Conservation (phyloP, 1,140 invertebrate species). For the Pararge aegeria region DNA sequence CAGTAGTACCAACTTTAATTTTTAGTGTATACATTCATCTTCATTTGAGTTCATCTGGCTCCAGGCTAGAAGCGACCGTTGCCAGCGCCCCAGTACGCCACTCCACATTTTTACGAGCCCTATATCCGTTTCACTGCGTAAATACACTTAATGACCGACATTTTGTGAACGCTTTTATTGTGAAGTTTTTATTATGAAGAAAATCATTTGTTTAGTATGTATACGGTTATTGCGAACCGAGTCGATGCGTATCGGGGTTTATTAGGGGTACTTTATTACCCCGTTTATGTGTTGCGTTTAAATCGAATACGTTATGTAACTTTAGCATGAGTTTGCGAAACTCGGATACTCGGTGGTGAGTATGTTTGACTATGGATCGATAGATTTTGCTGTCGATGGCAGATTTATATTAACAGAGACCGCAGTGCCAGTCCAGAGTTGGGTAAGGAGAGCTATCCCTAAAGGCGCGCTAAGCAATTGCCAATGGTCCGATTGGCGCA, state of each 20-base stretch:
- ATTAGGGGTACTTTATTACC: conserved; percentile 66
- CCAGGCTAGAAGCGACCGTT: conserved; percentile 23
- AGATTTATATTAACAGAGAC: no score
- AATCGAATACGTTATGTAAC: conserved; percentile 38
- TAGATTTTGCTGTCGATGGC: no score
- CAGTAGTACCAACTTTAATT: no score
- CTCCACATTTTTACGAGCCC: conserved; percentile 67
- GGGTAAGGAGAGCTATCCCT: no score
- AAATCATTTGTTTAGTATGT: conserved; percentile 74
- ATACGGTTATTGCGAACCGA: conserved; percentile 65
- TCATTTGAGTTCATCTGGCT: conserved; percentile 46
- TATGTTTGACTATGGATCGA: no score
- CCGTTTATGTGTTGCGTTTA: conserved; percentile 53
- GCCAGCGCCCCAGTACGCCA: conserved; percentile 71
- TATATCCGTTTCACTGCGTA: conserved; percentile 73
- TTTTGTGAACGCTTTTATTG: conserved; percentile 73
- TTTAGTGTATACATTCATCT: no score
- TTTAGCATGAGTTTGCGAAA: not conserved
- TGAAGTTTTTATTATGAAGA: conserved; percentile 74
- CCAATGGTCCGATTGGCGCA: no score
- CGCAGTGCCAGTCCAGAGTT: no score
- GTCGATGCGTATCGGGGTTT: conserved; percentile 64
- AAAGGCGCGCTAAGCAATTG: no score
- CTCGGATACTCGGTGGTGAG: not conserved
- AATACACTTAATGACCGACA: conserved; percentile 75